Base-by-base conservation (phyloP, 2,888 invertebrate species). In the Arrhopalites spinosus region DNA sequence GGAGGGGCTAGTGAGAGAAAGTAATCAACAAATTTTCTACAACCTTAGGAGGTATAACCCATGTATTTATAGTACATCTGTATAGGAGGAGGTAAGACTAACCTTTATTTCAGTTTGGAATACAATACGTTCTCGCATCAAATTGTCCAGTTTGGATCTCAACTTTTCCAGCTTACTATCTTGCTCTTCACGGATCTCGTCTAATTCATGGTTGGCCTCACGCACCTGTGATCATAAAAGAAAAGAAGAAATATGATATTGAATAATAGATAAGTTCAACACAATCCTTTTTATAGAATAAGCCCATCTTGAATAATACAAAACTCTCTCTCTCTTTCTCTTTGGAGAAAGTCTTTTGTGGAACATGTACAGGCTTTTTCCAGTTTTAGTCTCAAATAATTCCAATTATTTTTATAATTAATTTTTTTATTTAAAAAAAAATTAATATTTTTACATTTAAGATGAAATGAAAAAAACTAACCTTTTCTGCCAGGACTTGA, bases 81-180 rank as follows among this genome's bases (percentile, higher is more conserved):
- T 15, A 45, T 45, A 45, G 45, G 15, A 45, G 45, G 25, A 3
- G n/a, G 27, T 13, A 67, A 17, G 23, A 53, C 30, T 25, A 17
- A 74, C 74, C 74, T 74, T 67, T 61, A 74, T 74, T 74, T 74
- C 74, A 25, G 74, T 74, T 68, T 74, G 61, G 20, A 69, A 67
- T 13, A 74, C 25, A 25, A 61, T 56, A 29, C 67, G 29, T 27
- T 74, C 74, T 43, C 74, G 67, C 11, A 61, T 53, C 72, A 64
- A 27, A 50, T 17, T 72, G 63, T 72, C 72, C 72, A 68, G 45
- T 47, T 36, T 74, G 61, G 20, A 43, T 29, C 61, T 43, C 29
- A 72, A 63, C 45, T 64, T 72, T 45, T 74, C 74, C 36, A 74
- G 27, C 59, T 67, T 67, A 25, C 36, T 59, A 25, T 74, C 74